A percentile compares a stretch with the other conserved stretches of the same genome.
Conservation (phyloP, 2,888 invertebrate genomes). For the Drymonia ruficornis region DNA sequence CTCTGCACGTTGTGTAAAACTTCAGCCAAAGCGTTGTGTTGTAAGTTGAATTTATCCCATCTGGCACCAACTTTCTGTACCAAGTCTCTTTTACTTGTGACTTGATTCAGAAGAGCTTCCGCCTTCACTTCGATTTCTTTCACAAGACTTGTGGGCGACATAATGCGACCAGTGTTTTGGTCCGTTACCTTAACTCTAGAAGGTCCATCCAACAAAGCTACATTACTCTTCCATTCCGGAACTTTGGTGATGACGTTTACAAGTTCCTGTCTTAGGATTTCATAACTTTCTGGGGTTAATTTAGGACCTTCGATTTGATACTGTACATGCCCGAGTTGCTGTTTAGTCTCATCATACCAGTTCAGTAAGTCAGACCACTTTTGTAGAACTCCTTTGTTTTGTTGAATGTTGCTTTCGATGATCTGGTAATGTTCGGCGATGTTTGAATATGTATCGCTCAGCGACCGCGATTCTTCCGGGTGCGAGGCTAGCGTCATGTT, state of each 20-base stretch:
- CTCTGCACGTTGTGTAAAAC: conserved; percentile 86
- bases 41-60: conserved; percentile 91
- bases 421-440: conserved; percentile 91
- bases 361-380: conserved; percentile 93
- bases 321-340: conserved; percentile 91
- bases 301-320: conserved; percentile 92
- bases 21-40: conserved; percentile 89
- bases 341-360: conserved; percentile 92
- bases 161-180: conserved; percentile 87
- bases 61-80: conserved; percentile 89
- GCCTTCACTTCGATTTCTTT: conserved; percentile 90
- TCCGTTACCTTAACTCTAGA: conserved; percentile 89
- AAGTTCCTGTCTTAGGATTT: conserved; percentile 88
- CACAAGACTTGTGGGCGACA: conserved; percentile 89
- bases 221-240: conserved; percentile 88
- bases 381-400: conserved; percentile 90
- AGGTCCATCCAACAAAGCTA: conserved; percentile 88
- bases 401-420: conserved; percentile 89
- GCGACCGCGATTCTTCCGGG: conserved; percentile 89
- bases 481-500: conserved; percentile 88
- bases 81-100: conserved; percentile 87
- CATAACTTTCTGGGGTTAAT: conserved; percentile 88
- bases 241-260: conserved; percentile 88
- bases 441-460: conserved; percentile 90
- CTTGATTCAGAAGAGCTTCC: conserved; percentile 87